Conservation (phyloP, 2,797 vertebrate genomes). For the Poeciliopsis infans region DNA sequence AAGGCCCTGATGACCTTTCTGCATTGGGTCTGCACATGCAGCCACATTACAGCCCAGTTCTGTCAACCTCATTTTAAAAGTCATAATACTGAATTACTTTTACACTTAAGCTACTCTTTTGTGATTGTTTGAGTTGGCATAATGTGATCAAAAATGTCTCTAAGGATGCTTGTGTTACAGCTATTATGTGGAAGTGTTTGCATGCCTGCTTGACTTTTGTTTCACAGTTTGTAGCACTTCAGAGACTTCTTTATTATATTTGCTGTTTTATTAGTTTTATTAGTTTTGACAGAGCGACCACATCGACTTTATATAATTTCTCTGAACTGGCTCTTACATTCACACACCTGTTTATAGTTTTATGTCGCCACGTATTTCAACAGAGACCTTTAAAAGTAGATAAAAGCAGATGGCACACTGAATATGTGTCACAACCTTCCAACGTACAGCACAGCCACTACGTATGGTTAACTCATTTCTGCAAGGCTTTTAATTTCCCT, state of each 20-base stretch:
- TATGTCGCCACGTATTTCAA: conserved; percentile 5
- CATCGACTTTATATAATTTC: conserved; percentile 23
- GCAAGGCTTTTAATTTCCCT: conserved; percentile 72
- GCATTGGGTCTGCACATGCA: conserved; percentile 9
- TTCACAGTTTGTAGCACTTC: conserved; percentile 6
- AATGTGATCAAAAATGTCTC: conserved; percentile 20
- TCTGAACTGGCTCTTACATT: conserved; percentile 23
- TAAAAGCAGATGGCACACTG: conserved; percentile 28
- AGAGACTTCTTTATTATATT: conserved; percentile 9
- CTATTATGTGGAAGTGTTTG: conserved; percentile 2
- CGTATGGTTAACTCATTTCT: conserved; percentile 60
- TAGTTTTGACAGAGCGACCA: conserved; percentile 17
- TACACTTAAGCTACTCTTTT: conserved; percentile 8
- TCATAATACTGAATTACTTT: conserved; percentile 11
- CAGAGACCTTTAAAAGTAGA: conserved; percentile 20
- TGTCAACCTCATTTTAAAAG: conserved; percentile 19
- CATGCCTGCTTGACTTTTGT: neutral
- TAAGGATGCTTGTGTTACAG: conserved; percentile 17
- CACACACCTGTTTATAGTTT: neutral
- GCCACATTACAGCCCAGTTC: conserved; percentile 5
- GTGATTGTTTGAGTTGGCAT: conserved; percentile 26
- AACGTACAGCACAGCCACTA: conserved; percentile 26
- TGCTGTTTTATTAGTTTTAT: conserved; percentile 31
- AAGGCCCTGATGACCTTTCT: conserved; percentile 41
- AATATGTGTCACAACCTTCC: conserved; percentile 14